Evolutionary conservation across 2,888 invertebrate genomes (phyloP).

Genomic region (Invenusta paracnida): DNA sequence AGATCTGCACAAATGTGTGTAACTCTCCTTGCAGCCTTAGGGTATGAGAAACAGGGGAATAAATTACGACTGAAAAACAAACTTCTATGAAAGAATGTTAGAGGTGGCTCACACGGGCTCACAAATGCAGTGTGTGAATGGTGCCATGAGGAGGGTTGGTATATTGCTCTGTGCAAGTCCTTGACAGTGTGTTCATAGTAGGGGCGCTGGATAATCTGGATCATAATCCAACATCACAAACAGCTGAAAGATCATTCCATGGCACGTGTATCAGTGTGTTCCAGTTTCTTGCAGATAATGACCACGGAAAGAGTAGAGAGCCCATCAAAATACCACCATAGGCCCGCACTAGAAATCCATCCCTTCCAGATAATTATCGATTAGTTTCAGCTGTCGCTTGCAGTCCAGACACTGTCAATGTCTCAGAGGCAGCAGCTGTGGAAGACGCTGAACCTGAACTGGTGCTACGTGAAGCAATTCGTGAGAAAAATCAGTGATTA

Average conservation of each 20-base stretch:
- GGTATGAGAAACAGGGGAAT: too few species aligned
- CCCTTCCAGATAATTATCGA: conserved; percentile 38
- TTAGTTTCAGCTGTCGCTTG: conserved; percentile 27
- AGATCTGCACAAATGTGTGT: too few species aligned
- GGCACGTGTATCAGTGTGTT: conserved; percentile 44
- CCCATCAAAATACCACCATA: background rate
- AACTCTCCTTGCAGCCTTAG: too few species aligned
- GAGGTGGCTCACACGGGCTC: conserved; percentile 40
- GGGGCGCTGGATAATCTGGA: conserved; percentile 44
- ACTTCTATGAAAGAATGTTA: conserved; percentile 44
- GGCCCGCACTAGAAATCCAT: background rate
- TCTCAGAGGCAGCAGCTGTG: background rate
- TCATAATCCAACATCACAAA: conserved; percentile 43
- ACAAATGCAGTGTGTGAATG: conserved; percentile 31
- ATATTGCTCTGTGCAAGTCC: conserved; percentile 29
- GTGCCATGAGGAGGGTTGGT: conserved; percentile 38
- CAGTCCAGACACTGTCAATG: background rate
- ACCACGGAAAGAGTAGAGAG: conserved; percentile 31
- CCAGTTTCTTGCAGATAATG: conserved; percentile 15
- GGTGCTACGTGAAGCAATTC: conserved; percentile 25
- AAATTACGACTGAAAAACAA: too few species aligned
- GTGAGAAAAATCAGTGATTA: conserved; percentile 39
- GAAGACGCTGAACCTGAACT: background rate
- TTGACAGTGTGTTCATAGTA: too few species aligned
- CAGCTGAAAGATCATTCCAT: conserved; percentile 44